Percentiles rank a stretch among this genome's conserved stretches.
phyloP scores from a whole-genome alignment of 2,797 vertebrate species.

The Pseudomugil tenellus region DNA sequence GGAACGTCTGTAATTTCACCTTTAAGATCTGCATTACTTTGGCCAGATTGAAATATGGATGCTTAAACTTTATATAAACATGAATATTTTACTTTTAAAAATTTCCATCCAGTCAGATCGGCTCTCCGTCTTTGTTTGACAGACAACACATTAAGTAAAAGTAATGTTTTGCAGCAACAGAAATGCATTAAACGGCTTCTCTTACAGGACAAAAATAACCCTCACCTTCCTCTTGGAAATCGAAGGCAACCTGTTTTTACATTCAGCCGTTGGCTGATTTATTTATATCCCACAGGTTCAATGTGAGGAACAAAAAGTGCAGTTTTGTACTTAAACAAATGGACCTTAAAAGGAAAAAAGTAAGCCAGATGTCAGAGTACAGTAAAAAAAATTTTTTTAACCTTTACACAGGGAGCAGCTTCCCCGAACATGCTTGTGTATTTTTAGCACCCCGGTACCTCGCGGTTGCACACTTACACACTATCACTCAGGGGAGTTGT shows the following conservation, averaged over 20 bases:
- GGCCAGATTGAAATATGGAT: too few species aligned
- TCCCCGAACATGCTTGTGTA: constrained; percentile 14
- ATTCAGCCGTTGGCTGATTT: constrained; percentile 62
- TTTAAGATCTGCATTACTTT: too few species aligned
- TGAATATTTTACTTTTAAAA: constrained; percentile 26
- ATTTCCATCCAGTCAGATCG: background rate
- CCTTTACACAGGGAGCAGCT: constrained; percentile 29
- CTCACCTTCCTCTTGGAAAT: constrained; percentile 16
- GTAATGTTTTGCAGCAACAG: constrained; percentile 15
- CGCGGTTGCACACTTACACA: constrained; percentile 33
- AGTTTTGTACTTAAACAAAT: constrained; percentile 59
- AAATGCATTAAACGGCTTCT: constrained; percentile 22
- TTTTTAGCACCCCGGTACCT: constrained; percentile 30
- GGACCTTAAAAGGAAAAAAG: constrained; percentile 57
- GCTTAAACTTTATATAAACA: background rate
- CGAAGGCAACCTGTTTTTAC: constrained; percentile 21
- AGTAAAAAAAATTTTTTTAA: constrained; percentile 22
- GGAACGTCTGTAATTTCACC: too few species aligned
- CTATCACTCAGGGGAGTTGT: constrained; percentile 39
- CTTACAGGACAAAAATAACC: background rate
- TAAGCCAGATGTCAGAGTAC: constrained; percentile 35
- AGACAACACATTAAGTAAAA: constrained; percentile 10
- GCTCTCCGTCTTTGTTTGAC: constrained; percentile 13
- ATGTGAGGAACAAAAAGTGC: constrained; percentile 21
- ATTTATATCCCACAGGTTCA: constrained; percentile 67